Base-by-base conservation (phyloP, 2,113 vertebrate species). In the Neodon shergylaensis region DNA sequence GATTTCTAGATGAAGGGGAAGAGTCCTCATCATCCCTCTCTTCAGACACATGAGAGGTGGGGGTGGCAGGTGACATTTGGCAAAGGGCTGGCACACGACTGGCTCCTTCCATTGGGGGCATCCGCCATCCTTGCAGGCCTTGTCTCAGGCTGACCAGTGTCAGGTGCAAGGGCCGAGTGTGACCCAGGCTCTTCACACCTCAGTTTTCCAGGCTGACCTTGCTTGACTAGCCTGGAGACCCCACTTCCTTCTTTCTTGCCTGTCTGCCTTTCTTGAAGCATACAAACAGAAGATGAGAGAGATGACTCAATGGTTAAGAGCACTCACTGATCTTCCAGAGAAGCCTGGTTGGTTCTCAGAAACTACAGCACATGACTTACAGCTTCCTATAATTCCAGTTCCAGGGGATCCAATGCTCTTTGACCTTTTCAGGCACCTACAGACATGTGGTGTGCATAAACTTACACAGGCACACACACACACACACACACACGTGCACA, bases 161-260 rank as follows among this genome's bases (percentile, higher is more conserved):
- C 31, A 17, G 8, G 65, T 24, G 5, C 2, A 0, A 86, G 73
- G 31, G 61, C 72, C 73, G 78, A 74, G n/a, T 76, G 28, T 66
- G 47, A 33, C 28, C 91, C 70, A 17, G 58, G 47, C 13, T 73
- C 77, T 81, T 85, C 44, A 92, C 52, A 81, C 49, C 7, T 61
- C 14, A 49, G 14, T 10, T 90, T 87, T 93, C 65, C 81, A 94
- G 31, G 39, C 21, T 61, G 82, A 77, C 61, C 58, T 33, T 52
- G 36, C 10, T 89, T 39, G 21, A 88, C 63, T 49, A 42, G 78
- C 26, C 26, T 19, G 39, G 66, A 74, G n/a, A 44, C 47, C 31
- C 44, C 73, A 19, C 66, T 94, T 96, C 61, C 39, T 33, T 87
- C 73, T 73, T 47, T 81, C 22, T 95, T 95, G 86, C n/a, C 42